A percentile compares a stretch with the other conserved stretches of the same genome.
Evolutionary conservation across 2,888 invertebrate genomes (phyloP).

Genomic region (Agrochola macilenta): DNA sequence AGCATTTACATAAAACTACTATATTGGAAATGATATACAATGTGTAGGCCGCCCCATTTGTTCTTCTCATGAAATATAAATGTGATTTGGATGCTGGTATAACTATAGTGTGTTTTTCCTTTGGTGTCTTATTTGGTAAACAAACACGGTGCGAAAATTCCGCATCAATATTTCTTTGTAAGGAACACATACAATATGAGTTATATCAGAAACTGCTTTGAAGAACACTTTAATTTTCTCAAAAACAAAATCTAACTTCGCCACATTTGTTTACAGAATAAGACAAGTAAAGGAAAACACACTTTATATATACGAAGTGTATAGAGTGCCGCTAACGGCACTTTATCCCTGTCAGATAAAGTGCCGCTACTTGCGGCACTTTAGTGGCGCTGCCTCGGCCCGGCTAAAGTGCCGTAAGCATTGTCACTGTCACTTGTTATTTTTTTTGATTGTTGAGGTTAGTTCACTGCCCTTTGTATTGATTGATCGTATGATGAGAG

Average conservation of each 20-base stretch:
- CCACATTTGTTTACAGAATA: neutral
- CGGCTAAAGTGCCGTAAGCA: no score
- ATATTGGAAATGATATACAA: constrained; percentile 87
- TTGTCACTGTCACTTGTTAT: no score
- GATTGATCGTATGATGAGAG: no score
- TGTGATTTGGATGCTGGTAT: constrained; percentile 58
- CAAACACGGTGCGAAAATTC: neutral
- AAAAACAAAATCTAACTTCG: neutral
- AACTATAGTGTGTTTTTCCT: constrained; percentile 10
- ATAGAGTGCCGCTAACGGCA: no score
- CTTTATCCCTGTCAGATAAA: no score
- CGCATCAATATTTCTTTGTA: neutral
- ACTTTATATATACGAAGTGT: no score
- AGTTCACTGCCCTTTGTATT: no score
- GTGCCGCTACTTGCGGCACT: no score
- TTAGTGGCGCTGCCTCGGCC: no score
- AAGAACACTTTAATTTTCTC: no score
- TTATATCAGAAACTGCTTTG: neutral
- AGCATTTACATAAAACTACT: constrained; percentile 89
- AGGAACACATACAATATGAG: neutral
- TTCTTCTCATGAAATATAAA: constrained; percentile 78
- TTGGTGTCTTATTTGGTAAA: neutral
- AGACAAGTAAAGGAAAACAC: neutral
- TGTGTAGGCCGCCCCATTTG: constrained; percentile 79
- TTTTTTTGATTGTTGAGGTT: no score